Evolutionary conservation across 2,888 invertebrate genomes (phyloP), one percentile per base, ranked within the genome.

Genomic region (Diogma glabrata): DNA sequence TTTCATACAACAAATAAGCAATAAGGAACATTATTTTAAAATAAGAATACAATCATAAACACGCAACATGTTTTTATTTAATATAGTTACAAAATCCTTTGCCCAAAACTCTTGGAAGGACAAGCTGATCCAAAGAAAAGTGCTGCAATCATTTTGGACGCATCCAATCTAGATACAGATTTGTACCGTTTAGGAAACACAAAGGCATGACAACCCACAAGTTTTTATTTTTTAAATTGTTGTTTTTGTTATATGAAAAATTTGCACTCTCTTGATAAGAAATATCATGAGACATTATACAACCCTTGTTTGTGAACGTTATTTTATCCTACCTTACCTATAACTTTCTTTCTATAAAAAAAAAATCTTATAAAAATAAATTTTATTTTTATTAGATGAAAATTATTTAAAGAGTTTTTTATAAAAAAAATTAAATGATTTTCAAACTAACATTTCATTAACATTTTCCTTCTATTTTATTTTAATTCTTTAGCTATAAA

Each of bases 181-280:
- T 84, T 88, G 67, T 97, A 86, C 78, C 89, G 94, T 80, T 81
- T 94, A 72, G 97, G 97, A 79, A 88, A 90, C 77, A 96, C 95
- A 75, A 97, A 97, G 88, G 95, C 95, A 86, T 82, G 88, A 83
- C 64, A 59, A 28, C 16, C 19, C 14, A 17, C 30, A 12, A 43
- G 14, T 33, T 6, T 20, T 22, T 47, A n/a, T n/a, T n/a, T n/a
- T 47, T 47, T 23, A 14, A 23, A 46, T 17, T 9, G n/a, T 23
- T 23, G 36, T 36, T 19, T 10, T 26, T 26, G 10, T 26, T 10
- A 8, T 48, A n/a, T 48, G 48, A 43, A 36, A 36, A n/a, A n/a
- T n/a, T n/a, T n/a, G n/a, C n/a, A n/a, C n/a, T n/a, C n/a, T n/a
- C n/a, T n/a, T n/a, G n/a, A n/a, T n/a, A n/a, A n/a, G n/a, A n/a